These are phyloP conservation scores for Prenolepis imparis DNA, from an alignment of 2,888 invertebrate genomes.

Conservation along the genomic window DNA sequence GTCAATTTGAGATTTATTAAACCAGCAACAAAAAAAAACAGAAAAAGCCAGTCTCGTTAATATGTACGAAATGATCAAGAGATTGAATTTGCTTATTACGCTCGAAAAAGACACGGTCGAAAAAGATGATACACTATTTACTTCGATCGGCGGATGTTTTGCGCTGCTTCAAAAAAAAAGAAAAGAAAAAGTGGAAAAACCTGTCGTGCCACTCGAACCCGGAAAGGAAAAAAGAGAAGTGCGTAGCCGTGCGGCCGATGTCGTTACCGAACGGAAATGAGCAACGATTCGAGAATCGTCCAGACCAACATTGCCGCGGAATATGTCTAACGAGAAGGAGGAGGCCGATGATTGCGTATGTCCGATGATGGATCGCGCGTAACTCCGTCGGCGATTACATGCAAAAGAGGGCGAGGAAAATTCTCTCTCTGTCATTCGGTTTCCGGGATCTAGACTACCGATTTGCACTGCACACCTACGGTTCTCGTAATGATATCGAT, in stretches of 20 bases:
- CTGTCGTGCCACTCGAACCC: slow-evolving; percentile 45
- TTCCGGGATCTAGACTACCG: slow-evolving; percentile 65
- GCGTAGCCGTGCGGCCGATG: slow-evolving; percentile 43
- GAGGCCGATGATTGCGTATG: slow-evolving; percentile 72
- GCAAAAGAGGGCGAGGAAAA: slow-evolving; percentile 67
- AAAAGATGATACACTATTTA: slow-evolving; percentile 20
- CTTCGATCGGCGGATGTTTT: slow-evolving; percentile 22
- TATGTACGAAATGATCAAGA: neutral
- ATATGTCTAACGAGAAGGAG: slow-evolving; percentile 48
- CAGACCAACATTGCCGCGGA: slow-evolving; percentile 42
- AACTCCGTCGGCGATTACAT: slow-evolving; percentile 64
- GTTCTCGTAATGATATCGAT: slow-evolving; percentile 78
- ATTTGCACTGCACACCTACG: slow-evolving; percentile 72
- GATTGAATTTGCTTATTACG: neutral
- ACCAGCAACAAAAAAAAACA: neutral
- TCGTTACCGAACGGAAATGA: slow-evolving; percentile 76
- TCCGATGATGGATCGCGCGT: slow-evolving; percentile 77
- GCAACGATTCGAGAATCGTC: slow-evolving; percentile 66
- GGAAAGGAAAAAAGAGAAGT: slow-evolving; percentile 44
- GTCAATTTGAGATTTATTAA: neutral
- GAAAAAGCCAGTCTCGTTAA: neutral
- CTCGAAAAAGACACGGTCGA: slow-evolving; percentile 12
- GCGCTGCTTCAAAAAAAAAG: neutral
- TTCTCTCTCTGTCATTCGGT: slow-evolving; percentile 65
- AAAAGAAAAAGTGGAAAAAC: slow-evolving; percentile 48